These are phyloP conservation scores for Pentalonia nigronervosa DNA, from an alignment of 1,140 invertebrate species.

Conservation along the genomic window DNA sequence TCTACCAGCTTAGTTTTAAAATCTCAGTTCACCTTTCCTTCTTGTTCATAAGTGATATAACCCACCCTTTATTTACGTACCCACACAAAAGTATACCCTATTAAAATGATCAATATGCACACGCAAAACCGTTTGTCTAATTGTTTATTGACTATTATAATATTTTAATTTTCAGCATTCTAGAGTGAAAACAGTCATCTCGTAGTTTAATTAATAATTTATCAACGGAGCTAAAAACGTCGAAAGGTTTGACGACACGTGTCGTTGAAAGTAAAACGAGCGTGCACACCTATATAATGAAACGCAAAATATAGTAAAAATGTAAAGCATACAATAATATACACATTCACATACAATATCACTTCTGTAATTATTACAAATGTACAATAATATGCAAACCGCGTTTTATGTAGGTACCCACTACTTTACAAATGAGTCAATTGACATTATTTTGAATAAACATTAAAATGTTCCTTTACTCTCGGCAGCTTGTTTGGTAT, in stretches of 20 bases:
- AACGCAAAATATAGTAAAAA: neutral
- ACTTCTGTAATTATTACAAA: neutral
- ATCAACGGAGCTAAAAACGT: neutral
- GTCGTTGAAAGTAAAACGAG: neutral
- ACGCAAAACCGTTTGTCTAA: neutral
- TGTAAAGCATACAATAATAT: neutral
- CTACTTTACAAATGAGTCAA: neutral
- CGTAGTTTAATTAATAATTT: neutral
- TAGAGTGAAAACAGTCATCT: neutral
- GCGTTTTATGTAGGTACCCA: neutral
- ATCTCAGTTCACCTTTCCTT: neutral
- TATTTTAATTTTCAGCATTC: neutral
- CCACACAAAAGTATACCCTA: neutral
- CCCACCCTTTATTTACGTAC: neutral
- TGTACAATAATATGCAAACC: neutral
- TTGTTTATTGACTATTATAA: neutral
- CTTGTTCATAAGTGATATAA: neutral
- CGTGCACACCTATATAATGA: neutral
- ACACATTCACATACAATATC: neutral
- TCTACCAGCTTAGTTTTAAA: neutral
- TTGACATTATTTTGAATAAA: neutral
- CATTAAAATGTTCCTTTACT: neutral
- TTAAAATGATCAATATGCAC: neutral
- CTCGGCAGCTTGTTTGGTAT: neutral
- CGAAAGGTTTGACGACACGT: neutral